Conservation (phyloP, 2,888 invertebrate genomes). For the Sympetrum striolatum region DNA sequence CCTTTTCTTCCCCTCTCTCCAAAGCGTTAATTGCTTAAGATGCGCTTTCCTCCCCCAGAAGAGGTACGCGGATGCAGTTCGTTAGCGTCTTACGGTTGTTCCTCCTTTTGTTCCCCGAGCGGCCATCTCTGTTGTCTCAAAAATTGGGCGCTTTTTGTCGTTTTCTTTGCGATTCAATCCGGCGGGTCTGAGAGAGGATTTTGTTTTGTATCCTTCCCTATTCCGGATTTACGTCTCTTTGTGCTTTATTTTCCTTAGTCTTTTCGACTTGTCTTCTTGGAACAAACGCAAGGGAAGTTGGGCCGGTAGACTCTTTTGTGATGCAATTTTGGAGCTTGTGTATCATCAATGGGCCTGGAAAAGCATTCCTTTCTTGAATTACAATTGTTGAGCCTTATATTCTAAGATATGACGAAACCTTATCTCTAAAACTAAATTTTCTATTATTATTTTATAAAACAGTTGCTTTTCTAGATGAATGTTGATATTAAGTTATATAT, state of each 20-base stretch:
- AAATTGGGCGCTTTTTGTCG: background rate
- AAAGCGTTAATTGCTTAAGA: slow-evolving; percentile 37
- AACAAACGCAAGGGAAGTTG: no score
- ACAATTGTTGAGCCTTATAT: no score
- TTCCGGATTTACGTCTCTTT: background rate
- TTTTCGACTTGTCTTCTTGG: no score
- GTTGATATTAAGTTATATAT: no score
- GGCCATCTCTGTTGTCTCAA: background rate
- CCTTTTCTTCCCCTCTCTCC: background rate
- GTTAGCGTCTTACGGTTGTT: background rate
- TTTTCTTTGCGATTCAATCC: background rate
- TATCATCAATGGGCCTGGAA: no score
- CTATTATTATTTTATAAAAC: no score
- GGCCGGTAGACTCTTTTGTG: no score
- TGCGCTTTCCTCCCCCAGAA: background rate
- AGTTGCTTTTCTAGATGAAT: no score
- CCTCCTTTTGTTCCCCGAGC: background rate
- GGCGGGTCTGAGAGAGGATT: background rate
- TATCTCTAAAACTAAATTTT: no score
- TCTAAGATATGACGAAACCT: no score
- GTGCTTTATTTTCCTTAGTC: background rate
- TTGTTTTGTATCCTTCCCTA: background rate
- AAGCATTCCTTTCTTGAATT: no score
- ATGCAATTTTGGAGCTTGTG: no score
- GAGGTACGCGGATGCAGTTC: background rate